A percentile compares a stretch with the other conserved stretches of the same genome.
These are phyloP conservation scores for Felis chaus DNA, from an alignment of 2,113 vertebrate species.

Conservation along the genomic window DNA sequence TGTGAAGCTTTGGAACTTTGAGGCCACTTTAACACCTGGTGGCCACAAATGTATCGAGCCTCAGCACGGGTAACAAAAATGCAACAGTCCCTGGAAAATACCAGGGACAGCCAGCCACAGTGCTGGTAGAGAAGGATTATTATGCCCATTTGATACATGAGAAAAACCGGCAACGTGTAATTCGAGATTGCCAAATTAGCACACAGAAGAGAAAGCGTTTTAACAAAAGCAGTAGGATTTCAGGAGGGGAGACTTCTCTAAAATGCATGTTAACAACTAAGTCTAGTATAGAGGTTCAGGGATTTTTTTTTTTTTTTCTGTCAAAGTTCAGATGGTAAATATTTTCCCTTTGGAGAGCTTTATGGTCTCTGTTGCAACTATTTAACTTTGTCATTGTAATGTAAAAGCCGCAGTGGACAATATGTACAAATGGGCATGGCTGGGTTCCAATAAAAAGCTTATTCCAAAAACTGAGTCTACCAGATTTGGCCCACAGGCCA, in stretches of 20 bases:
- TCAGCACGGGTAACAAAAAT: not conserved
- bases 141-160: not conserved
- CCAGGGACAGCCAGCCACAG: not conserved
- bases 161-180: not conserved
- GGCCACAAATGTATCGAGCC: not conserved
- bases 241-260: not conserved
- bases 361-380: not conserved
- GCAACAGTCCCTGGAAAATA: not conserved
- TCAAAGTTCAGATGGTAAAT: not conserved
- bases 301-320: not conserved
- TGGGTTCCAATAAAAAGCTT: not conserved
- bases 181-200: not conserved
- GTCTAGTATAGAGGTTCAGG: not conserved
- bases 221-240: not conserved
- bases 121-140: not conserved
- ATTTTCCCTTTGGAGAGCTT: not conserved
- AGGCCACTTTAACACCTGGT: not conserved
- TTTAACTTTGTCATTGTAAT: not conserved
- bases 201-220: not conserved
- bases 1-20: not conserved
- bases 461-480: constrained; percentile 10
- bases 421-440: not conserved
- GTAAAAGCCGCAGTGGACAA: not conserved
- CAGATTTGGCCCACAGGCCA: not conserved
- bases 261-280: not conserved